phyloP scores from a whole-genome alignment of 2,888 invertebrate genomes.

The Rhagium mordax region DNA sequence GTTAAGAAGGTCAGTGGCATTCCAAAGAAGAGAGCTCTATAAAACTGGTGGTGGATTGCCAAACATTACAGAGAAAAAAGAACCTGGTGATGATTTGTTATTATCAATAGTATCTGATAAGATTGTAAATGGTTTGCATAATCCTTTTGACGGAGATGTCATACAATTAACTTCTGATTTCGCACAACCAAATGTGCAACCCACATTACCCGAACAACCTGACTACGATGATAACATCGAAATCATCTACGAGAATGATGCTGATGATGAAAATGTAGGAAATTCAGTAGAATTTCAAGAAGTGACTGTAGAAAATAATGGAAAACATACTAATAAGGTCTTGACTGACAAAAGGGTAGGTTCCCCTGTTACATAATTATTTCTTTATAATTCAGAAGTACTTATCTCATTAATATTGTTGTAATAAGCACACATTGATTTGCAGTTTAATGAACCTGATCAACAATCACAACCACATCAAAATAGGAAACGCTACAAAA shows the following conservation, averaged over 20 bases:
- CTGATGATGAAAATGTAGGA: neutral
- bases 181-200: neutral
- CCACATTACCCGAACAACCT: neutral
- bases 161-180: neutral
- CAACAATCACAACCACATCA: neutral
- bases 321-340: neutral
- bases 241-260: slow-evolving; percentile 1
- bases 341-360: neutral
- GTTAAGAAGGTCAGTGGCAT: neutral
- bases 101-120: neutral
- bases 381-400: neutral
- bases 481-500: slow-evolving; percentile 12
- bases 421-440: neutral
- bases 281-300: neutral
- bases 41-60: slow-evolving; percentile 7
- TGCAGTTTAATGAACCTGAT: slow-evolving; percentile 3
- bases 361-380: neutral
- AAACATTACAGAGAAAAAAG: neutral
- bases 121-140: neutral
- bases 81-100: slow-evolving; percentile 5
- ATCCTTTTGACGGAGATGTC: slow-evolving; percentile 4
- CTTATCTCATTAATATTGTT: neutral
- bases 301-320: neutral
- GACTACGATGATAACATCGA: slow-evolving; percentile 4
- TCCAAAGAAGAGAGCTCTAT: slow-evolving; percentile 1